These are phyloP conservation scores for Eupelmus urozonus DNA, from an alignment of 2,888 invertebrate genomes.

Conservation along the genomic window DNA sequence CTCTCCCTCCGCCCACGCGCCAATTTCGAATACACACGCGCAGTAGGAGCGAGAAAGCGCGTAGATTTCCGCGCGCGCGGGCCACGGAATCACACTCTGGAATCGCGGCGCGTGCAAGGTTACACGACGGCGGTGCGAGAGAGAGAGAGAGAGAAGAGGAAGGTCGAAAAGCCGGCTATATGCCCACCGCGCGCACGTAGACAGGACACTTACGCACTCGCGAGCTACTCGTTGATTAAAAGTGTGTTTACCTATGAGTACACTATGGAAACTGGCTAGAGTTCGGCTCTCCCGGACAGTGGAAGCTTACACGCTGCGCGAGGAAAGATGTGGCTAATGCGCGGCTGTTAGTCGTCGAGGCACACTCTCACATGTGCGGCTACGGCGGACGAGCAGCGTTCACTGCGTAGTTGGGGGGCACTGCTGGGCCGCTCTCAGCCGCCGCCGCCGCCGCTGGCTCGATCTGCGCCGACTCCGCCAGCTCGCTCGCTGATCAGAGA, in stretches of 20 bases:
- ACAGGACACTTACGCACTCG: too few relatives aligned
- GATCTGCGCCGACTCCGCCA: constrained; percentile 50
- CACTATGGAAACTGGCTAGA: not conserved
- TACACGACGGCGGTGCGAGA: not conserved
- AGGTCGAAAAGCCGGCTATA: constrained; percentile 31
- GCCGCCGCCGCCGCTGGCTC: not conserved
- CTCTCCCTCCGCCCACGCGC: too few relatives aligned
- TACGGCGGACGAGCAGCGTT: constrained; percentile 38
- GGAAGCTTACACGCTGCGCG: not conserved
- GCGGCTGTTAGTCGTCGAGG: not conserved
- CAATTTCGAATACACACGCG: too few relatives aligned
- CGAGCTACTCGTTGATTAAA: too few relatives aligned
- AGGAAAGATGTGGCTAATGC: not conserved
- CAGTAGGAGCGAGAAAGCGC: too few relatives aligned
- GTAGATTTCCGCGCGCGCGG: too few relatives aligned
- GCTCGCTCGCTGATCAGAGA: constrained; percentile 22
- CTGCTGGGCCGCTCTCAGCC: constrained; percentile 28
- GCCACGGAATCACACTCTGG: not conserved
- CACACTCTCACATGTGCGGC: not conserved
- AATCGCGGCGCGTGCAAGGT: too few relatives aligned
- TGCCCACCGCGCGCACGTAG: too few relatives aligned
- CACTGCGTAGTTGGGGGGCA: constrained; percentile 56
- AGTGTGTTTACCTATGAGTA: too few relatives aligned
- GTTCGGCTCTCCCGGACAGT: not conserved
- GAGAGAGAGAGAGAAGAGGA: too few relatives aligned